phyloP scores from a whole-genome alignment of 1,140 invertebrate species.

The Acarapis woodi region DNA sequence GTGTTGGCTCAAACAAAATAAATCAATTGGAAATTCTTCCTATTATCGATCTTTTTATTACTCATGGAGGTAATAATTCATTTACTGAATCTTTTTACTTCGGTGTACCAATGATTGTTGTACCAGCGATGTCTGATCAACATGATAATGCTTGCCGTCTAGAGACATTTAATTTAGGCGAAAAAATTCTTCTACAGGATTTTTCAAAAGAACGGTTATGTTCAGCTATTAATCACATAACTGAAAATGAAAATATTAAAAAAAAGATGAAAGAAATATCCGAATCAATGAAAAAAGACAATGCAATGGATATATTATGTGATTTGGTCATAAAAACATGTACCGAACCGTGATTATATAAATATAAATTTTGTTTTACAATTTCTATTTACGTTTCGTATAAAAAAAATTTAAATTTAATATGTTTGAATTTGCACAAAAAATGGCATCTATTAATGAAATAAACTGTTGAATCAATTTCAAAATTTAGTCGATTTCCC shows the following conservation, averaged over 20 bases:
- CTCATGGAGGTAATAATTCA: constrained; percentile 5
- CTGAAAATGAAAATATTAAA: background rate
- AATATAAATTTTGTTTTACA: too few relatives aligned
- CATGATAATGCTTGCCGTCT: constrained; percentile 4
- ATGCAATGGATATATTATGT: too few relatives aligned
- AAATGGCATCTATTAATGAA: too few relatives aligned
- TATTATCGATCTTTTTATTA: constrained; percentile 1
- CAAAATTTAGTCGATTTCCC: too few relatives aligned
- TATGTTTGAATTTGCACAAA: too few relatives aligned
- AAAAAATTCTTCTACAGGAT: background rate
- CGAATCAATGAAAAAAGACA: background rate
- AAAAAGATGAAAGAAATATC: background rate
- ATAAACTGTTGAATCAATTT: too few relatives aligned
- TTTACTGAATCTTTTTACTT: constrained; percentile 1
- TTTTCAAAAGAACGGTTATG: background rate
- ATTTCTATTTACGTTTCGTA: too few relatives aligned
- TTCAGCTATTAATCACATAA: background rate
- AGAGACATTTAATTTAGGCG: background rate
- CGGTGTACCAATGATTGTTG: background rate
- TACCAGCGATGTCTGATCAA: constrained; percentile 3
- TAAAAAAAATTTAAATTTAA: too few relatives aligned
- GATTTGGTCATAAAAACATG: too few relatives aligned
- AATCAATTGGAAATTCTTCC: background rate
- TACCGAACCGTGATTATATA: too few relatives aligned
- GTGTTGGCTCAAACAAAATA: background rate